These are phyloP conservation scores for Onychorhynchus coronatus DNA, from an alignment of 2,113 vertebrate species.

Conservation along the genomic window DNA sequence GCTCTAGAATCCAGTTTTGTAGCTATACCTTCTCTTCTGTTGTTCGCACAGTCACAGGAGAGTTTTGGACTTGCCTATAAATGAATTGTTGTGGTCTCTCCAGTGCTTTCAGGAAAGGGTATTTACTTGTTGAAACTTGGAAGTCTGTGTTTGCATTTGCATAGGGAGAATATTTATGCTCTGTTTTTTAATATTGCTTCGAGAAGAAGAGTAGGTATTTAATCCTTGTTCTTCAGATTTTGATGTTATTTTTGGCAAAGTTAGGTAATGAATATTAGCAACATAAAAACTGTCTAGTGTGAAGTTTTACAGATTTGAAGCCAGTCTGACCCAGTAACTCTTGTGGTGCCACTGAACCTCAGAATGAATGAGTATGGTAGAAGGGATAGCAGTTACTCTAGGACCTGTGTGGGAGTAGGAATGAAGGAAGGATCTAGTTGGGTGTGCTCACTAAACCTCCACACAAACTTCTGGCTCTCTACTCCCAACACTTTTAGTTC, in stretches of 20 bases:
- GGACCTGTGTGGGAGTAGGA: neutral
- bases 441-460: neutral
- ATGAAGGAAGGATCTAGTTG: neutral
- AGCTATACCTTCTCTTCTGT: neutral
- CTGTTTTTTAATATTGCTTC: neutral
- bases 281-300: neutral
- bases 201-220: neutral
- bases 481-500: neutral
- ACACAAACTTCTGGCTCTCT: neutral
- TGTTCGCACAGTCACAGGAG: neutral
- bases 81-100: neutral
- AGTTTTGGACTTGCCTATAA: neutral
- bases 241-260: neutral
- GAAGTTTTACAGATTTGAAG: neutral
- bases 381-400: neutral
- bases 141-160: neutral
- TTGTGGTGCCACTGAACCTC: neutral
- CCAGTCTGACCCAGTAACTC: neutral
- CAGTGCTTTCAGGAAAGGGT: neutral
- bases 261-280: neutral
- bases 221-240: neutral
- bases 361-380: neutral
- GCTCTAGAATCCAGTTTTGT: neutral
- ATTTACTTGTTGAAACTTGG: neutral
- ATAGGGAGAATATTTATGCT: neutral